Evolutionary conservation across 2,113 vertebrate genomes (phyloP), one percentile per base, ranked within the genome.

Genomic region (Ictidomys tridecemlineatus): DNA sequence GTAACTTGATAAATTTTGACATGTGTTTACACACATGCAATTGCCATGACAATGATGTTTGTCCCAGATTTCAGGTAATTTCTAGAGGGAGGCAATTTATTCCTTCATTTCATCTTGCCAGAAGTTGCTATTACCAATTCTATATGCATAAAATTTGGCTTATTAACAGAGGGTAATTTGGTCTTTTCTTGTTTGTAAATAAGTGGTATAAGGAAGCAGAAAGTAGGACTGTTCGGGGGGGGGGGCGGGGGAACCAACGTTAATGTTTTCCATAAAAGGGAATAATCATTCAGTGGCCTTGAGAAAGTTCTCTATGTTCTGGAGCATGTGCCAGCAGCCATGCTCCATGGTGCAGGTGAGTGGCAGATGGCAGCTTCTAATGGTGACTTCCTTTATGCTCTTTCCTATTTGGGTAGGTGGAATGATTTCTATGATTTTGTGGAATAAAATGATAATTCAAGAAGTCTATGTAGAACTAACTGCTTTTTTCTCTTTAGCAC

Each of bases 181-280:
- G 56, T 70, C 87, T 76, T 86, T 32, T 89, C 53, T 79, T 92
- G 2, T 65, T 91, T 51, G 0, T 1, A 39, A 56, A 84, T 17
- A 80, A 82, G 26, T 79, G 80, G 26, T 2, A 9, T 93, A 82
- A 53, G 22, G 56, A 65, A 63, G 56, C 18, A 89, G 39, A 65
- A 77, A 74, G 67, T 13, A 65, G 37, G 7, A 18, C 13, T 84
- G 16, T 42, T 34, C 45, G 11, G 9, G 5, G 26, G 30, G 42
- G 42, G 42, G 42, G 42, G 5, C 39, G 42, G 42, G 42, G 5
- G n/a, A n/a, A n/a, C n/a, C n/a, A 42, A 42, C 5, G 17, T 96
- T 95, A 92, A 67, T 11, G 91, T 93, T 94, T 94, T 70, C 86
- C 84, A 79, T 78, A 26, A 80, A 97, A 30, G 83, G 4, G 85